phyloP scores from a whole-genome alignment of 2,113 vertebrate genomes.

The Uropsilus gracilis region DNA sequence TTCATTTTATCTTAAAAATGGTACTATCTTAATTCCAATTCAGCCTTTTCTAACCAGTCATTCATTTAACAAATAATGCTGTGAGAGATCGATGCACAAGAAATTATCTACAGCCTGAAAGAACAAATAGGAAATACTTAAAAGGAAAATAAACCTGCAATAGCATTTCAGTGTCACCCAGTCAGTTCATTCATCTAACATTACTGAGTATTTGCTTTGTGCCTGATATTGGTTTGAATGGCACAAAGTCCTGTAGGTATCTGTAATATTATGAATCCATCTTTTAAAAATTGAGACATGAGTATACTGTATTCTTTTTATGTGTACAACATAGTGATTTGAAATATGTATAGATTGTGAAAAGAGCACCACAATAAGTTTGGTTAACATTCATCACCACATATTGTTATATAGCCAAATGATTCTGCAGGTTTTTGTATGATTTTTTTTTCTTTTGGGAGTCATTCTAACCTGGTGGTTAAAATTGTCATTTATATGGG shows the following conservation, averaged over 20 bases:
- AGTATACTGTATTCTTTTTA: background rate
- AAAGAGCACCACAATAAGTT: background rate
- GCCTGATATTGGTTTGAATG: background rate
- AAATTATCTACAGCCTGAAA: conserved; percentile 16
- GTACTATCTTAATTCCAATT: conserved; percentile 50
- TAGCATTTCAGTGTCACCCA: background rate
- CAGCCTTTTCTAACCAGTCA: conserved; percentile 27
- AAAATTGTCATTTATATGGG: conserved; percentile 49
- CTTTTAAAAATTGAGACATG: conserved; percentile 10
- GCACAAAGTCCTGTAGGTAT: background rate
- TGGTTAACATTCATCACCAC: background rate
- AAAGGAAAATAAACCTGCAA: background rate
- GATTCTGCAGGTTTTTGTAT: conserved; percentile 1
- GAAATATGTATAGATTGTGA: background rate
- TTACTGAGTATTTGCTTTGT: background rate
- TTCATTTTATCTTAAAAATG: conserved; percentile 57
- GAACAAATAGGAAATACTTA: conserved; percentile 2
- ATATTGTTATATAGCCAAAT: background rate
- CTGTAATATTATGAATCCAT: background rate
- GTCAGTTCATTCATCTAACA: background rate
- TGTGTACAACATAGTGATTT: background rate
- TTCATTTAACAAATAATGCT: conserved; percentile 49
- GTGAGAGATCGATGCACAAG: background rate
- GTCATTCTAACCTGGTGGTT: conserved; percentile 52
- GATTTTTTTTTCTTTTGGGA: conserved; percentile 51